A percentile compares a stretch with the other conserved stretches of the same genome.
These are phyloP conservation scores for Tridacna gigas DNA, from an alignment of 2,888 invertebrate genomes.

Conservation along the genomic window DNA sequence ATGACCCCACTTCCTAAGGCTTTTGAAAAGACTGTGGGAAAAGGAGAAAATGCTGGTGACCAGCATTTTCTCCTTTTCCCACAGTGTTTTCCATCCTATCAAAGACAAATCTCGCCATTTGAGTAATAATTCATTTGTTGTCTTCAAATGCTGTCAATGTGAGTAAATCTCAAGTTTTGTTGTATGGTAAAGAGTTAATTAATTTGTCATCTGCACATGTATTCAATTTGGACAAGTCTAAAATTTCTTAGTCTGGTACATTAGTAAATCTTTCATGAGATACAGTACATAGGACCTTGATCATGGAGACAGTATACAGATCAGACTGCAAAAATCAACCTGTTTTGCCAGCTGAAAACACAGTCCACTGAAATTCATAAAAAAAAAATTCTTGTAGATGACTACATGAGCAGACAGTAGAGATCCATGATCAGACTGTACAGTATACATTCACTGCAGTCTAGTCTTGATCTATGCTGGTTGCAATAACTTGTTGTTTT, in stretches of 20 bases:
- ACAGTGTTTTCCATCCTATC: not conserved
- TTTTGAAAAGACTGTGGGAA: slow-evolving; percentile 1
- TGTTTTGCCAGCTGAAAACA: too few species aligned
- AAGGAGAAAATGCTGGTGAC: not conserved
- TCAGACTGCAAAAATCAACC: too few species aligned
- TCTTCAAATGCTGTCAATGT: not conserved
- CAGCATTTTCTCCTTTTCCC: not conserved
- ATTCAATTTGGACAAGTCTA: not conserved
- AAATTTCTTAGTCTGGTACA: not conserved
- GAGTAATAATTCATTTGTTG: not conserved
- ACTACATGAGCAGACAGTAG: too few species aligned
- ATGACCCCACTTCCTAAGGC: too few species aligned
- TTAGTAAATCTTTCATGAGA: not conserved
- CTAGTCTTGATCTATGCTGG: not conserved
- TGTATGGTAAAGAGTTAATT: too few species aligned
- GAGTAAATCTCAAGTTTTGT: too few species aligned
- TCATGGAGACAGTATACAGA: too few species aligned
- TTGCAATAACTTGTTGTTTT: not conserved
- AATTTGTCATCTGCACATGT: too few species aligned
- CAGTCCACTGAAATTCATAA: too few species aligned
- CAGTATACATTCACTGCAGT: not conserved
- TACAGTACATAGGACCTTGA: too few species aligned
- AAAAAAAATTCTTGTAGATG: too few species aligned
- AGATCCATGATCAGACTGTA: not conserved
- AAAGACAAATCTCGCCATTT: not conserved